Conservation (phyloP, 1,140 invertebrate genomes). For the Dendrolimus punctatus region DNA sequence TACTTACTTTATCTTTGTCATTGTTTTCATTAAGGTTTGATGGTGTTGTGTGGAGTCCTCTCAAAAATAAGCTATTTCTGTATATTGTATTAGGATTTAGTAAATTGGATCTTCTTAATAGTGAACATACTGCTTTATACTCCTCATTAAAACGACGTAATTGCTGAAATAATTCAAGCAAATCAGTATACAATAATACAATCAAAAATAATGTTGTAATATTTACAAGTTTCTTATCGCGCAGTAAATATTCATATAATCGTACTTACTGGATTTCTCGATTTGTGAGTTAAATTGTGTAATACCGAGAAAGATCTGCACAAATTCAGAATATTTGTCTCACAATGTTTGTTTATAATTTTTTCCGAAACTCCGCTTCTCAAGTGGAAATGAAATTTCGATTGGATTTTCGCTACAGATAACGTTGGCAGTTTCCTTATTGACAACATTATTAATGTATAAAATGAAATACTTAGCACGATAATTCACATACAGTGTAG, state of each 20-base stretch:
- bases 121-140: slow-evolving; percentile 41
- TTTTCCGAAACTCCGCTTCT: slow-evolving; percentile 21
- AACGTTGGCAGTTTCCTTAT: slow-evolving; percentile 44
- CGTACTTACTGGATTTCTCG: slow-evolving; percentile 46
- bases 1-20: slow-evolving; percentile 42
- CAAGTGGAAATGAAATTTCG: slow-evolving; percentile 32
- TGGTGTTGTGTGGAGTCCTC: slow-evolving; percentile 36
- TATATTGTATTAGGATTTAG: slow-evolving; percentile 26
- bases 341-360: slow-evolving; percentile 33
- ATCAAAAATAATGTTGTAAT: slow-evolving; percentile 2
- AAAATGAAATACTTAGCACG: not conserved
- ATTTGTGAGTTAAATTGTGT: slow-evolving; percentile 41
- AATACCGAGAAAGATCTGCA: slow-evolving; percentile 45
- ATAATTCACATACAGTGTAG: not conserved
- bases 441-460: slow-evolving; percentile 39
- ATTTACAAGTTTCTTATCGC: slow-evolving; percentile 12
- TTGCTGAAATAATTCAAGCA: slow-evolving; percentile 31
- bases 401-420: slow-evolving; percentile 41
- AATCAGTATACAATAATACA: slow-evolving; percentile 3
- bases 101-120: slow-evolving; percentile 47
- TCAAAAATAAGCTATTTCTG: slow-evolving; percentile 13
- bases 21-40: slow-evolving; percentile 21
- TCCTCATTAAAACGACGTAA: slow-evolving; percentile 42
- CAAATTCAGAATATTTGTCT: slow-evolving; percentile 32
- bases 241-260: slow-evolving; percentile 17